Base-by-base conservation (phyloP, 64 coral and sea anemone genomes). In the Montipora capricornis region DNA sequence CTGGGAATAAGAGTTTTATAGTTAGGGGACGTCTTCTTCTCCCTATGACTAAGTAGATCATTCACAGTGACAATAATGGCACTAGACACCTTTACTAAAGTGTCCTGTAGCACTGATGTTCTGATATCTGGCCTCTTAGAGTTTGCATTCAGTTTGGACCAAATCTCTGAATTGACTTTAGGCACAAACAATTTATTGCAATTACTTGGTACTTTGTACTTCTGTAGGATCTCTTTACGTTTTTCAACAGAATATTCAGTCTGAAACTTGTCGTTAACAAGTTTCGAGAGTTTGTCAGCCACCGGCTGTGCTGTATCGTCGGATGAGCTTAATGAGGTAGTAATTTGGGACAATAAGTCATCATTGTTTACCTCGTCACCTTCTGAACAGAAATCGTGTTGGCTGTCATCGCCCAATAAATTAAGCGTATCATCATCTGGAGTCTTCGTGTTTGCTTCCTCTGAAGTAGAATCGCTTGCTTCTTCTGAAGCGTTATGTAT, bases 201-300 rank as follows among this genome's bases (percentile, higher is more conserved):
- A 55, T 55, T 55, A 55, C 52, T 55, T 55, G 52, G 52, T 55
- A 55, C 52, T 55, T 55, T 55, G 52, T 55, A 55, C 52, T 55
- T 55, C 52, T 55, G 52, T 55, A 55, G 52, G 0, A 55, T 55
- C 76, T 64, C 53, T 71, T 90, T 90, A 15, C 55, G 77, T 70
- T 90, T 90, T 47, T 78, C 52, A 67, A 75, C 29, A 47, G 5
- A 69, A 45, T 62, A 79, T 67, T 90, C 76, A 47, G 37, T 80
- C 15, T 78, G 77, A 90, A 79, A 70, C 66, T 82, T 93, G 20
- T 62, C 73, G 24, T 93, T 88, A 52, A 87, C 77, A 87, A 80
- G 84, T 79, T 93, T 64, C 60, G 75, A 84, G 22, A 87, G 48
- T 64, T 79, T 60, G 2, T 93, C 91, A 14, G 91, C 69, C 50